Evolutionary conservation across 2,113 vertebrate species (phyloP).

Genomic region (Pelecanus crispus): DNA sequence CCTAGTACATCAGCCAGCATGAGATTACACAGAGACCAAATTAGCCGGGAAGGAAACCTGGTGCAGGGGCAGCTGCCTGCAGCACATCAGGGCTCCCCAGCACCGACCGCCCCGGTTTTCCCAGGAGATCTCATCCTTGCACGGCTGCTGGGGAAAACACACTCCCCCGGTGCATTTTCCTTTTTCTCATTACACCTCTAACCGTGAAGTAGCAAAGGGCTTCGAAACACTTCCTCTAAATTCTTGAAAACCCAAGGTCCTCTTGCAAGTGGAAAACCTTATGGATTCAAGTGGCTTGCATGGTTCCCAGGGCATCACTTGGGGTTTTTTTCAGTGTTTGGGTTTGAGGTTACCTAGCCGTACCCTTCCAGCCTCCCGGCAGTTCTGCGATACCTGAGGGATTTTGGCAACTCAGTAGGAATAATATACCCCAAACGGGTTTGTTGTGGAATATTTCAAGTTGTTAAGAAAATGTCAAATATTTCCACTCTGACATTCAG

Average conservation of each 20-base stretch:
- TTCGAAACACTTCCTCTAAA: not conserved
- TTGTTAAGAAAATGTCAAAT: not conserved
- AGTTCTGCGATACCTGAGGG: not conserved
- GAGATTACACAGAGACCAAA: not conserved
- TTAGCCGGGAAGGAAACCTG: not conserved
- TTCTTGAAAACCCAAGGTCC: not conserved
- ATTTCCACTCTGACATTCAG: not conserved
- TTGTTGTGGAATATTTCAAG: not conserved
- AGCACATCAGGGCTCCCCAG: not conserved
- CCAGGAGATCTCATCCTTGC: not conserved
- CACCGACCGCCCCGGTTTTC: not conserved
- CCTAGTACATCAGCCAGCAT: not conserved
- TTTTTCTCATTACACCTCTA: not conserved
- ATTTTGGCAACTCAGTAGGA: not conserved
- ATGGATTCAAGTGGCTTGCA: fast-evolving
- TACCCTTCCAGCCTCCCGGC: not conserved
- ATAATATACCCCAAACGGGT: not conserved
- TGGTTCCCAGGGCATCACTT: not conserved
- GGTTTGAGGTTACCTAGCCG: not conserved
- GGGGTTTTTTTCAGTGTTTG: not conserved
- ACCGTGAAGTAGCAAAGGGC: not conserved
- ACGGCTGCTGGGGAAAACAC: fast-evolving
- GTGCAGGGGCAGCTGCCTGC: not conserved
- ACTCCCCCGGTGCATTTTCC: fast-evolving
- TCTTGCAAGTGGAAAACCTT: not conserved